These are phyloP conservation scores for Drosophila hamatofila DNA, from an alignment of 2,888 invertebrate species.

Conservation along the genomic window DNA sequence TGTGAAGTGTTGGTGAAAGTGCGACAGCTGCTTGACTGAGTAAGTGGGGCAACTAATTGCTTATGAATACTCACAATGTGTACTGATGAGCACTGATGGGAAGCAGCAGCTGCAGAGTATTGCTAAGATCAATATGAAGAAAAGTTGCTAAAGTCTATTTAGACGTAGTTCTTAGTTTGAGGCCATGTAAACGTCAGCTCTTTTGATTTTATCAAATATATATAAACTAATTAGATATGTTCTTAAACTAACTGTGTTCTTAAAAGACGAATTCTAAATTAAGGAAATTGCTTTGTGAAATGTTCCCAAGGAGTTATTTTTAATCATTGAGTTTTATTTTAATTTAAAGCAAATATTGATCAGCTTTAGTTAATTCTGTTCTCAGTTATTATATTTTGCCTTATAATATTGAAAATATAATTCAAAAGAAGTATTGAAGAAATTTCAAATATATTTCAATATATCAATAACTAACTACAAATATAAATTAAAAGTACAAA, in stretches of 20 bases:
- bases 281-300: not conserved
- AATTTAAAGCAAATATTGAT: too few species aligned
- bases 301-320: too few species aligned
- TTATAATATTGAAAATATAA: too few species aligned
- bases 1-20: constrained; percentile 65
- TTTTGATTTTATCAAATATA: not conserved
- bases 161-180: not conserved
- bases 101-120: constrained; percentile 37
- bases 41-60: constrained; percentile 74
- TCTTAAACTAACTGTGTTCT: not conserved
- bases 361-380: too few species aligned
- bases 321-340: too few species aligned
- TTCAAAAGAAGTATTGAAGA: too few species aligned
- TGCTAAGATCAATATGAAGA: not conserved
- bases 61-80: constrained; percentile 51
- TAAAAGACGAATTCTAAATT: not conserved
- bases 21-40: constrained; percentile 67
- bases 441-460: too few species aligned
- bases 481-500: too few species aligned
- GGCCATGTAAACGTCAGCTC: not conserved
- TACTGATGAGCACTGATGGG: constrained; percentile 18
- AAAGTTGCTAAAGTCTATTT: not conserved
- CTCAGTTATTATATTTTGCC: too few species aligned
- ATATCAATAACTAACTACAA: too few species aligned
- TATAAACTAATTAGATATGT: not conserved